Conservation (phyloP, 2,888 invertebrate genomes). For the Caenorhabditis panamensis region DNA sequence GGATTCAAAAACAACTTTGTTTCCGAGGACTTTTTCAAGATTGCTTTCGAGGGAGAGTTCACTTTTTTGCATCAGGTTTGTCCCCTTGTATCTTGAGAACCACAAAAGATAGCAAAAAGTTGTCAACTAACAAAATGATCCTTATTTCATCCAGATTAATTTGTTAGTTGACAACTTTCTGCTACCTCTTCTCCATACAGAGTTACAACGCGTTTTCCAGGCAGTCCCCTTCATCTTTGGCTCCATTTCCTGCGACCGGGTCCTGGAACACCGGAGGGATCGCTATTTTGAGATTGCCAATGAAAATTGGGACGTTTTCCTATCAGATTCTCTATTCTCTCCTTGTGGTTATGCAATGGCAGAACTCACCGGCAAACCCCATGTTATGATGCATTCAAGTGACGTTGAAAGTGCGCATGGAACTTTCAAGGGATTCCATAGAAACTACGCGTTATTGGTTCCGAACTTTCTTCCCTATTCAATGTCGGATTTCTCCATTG, state of each 20-base stretch:
- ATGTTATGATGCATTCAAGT: constrained; percentile 62
- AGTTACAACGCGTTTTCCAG: constrained; percentile 13
- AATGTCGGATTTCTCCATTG: constrained; percentile 47
- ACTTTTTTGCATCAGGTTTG: constrained; percentile 50
- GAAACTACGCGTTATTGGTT: constrained; percentile 59
- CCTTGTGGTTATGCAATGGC: constrained; percentile 60
- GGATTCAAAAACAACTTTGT: constrained; percentile 42
- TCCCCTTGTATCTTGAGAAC: no score
- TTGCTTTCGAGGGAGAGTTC: constrained; percentile 55
- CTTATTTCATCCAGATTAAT: no score
- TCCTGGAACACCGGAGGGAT: constrained; percentile 14
- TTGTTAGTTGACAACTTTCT: background rate
- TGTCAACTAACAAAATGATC: no score
- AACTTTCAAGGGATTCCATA: constrained; percentile 49
- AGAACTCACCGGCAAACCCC: constrained; percentile 41
- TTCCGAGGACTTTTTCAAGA: constrained; percentile 51
- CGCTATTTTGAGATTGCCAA: constrained; percentile 48
- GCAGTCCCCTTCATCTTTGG: constrained; percentile 58
- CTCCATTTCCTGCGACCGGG: constrained; percentile 38
- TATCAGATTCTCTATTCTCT: constrained; percentile 55
- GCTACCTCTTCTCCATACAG: no score
- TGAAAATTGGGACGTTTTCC: constrained; percentile 54
- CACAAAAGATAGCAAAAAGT: no score
- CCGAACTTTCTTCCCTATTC: constrained; percentile 57
- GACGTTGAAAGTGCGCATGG: constrained; percentile 63